Percentiles rank a stretch among this genome's conserved stretches.
Evolutionary conservation across 1,140 invertebrate genomes (phyloP).

Genomic region (Armadillidium nasatum): DNA sequence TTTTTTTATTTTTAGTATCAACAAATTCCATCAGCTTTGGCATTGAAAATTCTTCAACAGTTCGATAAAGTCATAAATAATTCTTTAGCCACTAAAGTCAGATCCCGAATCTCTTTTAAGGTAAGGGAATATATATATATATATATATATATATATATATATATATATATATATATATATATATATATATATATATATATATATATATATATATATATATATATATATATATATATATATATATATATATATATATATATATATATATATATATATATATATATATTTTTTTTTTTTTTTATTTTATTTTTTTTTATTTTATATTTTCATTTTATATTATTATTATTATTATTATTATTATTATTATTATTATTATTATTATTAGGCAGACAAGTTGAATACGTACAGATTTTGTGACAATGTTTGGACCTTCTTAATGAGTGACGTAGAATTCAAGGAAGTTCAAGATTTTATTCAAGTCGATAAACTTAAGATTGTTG

Average conservation of each 20-base stretch:
- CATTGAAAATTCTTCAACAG: conserved; percentile 23
- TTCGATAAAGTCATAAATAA: conserved; percentile 24
- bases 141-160: neutral
- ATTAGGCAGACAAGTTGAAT: conserved; percentile 27
- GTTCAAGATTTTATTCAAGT: conserved; percentile 89
- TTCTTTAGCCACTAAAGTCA: conserved; percentile 23
- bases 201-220: conserved; percentile 1
- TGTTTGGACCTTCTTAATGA: conserved; percentile 99
- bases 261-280: conserved; percentile 8
- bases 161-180: conserved; percentile 3
- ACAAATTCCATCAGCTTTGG: conserved; percentile 23
- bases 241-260: conserved; percentile 18
- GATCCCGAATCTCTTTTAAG: conserved; percentile 25
- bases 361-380: no score
- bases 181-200: conserved; percentile 5
- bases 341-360: no score
- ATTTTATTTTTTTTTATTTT: no score
- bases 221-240: conserved; percentile 6
- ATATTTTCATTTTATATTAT: no score
- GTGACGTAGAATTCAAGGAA: conserved; percentile 96
- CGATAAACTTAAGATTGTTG: conserved; percentile 98
- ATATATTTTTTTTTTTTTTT: neutral
- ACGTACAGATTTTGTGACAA: conserved; percentile 85
- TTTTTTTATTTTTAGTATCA: conserved; percentile 21
- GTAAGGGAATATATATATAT: conserved; percentile 3